phyloP scores from a whole-genome alignment of 1,140 invertebrate genomes.

The Papilio polytes region DNA sequence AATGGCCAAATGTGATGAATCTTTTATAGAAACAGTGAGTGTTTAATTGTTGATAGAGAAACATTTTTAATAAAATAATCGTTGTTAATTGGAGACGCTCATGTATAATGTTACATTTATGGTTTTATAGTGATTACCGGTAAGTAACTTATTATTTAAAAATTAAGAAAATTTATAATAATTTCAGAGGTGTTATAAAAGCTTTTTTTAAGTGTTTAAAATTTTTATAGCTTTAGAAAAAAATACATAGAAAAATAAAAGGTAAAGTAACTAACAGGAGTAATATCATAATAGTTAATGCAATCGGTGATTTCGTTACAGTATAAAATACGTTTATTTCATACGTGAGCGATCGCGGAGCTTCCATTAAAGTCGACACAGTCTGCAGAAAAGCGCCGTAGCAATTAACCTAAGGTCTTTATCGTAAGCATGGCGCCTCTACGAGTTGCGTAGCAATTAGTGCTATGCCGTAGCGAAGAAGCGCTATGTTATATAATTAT shows the following conservation, averaged over 20 bases:
- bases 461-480: conserved; percentile 68
- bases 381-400: conserved; percentile 47
- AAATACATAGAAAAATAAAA: neutral
- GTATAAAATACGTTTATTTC: conserved; percentile 10
- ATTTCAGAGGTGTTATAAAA: neutral
- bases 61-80: conserved; percentile 39
- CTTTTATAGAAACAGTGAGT: conserved; percentile 60
- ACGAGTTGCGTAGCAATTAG: conserved; percentile 80
- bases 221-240: too few relatives aligned
- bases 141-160: conserved; percentile 55
- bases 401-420: conserved; percentile 78
- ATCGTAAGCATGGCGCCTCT: conserved; percentile 63
- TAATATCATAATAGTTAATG: neutral
- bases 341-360: conserved; percentile 38
- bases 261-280: neutral
- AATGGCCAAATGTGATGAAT: conserved; percentile 54
- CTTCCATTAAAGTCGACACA: conserved; percentile 42
- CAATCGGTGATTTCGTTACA: conserved; percentile 13
- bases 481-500: conserved; percentile 71
- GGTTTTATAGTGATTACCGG: conserved; percentile 81
- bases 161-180: conserved; percentile 10
- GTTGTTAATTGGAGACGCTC: conserved; percentile 52
- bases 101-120: conserved; percentile 68
- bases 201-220: too few relatives aligned
- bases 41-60: conserved; percentile 42